Evolutionary conservation across 2,888 invertebrate genomes (phyloP), one percentile per base, ranked within the genome.

Genomic region (Melitaea athalia): DNA sequence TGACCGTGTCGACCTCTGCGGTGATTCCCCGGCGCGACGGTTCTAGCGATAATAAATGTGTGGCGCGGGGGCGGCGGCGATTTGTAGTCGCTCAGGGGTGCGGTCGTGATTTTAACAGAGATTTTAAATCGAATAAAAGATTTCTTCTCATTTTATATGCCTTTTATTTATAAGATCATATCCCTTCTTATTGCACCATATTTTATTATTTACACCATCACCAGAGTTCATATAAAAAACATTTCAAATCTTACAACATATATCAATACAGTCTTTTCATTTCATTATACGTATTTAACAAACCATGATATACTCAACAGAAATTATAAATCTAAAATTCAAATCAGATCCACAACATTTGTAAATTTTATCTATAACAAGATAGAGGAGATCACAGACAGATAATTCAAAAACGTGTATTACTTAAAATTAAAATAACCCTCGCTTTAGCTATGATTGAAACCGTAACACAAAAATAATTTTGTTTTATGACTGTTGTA

Each of bases 91-190:
- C 38, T 5, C 38, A 72, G 69, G 68, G 68, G 71, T 64, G 71
- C 69, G 71, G 72, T 66, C 64, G 57, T 52, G 70, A 68, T 72
- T 75, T 72, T 75, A 75, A 77, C 78, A 77, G 77, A 81, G 81
- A 81, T 78, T 80, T 80, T 76, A 80, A 83, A 83, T 84, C 82
- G 79, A 86, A 85, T 84, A 87, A 87, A 85, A 63, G 79, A 84
- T 84, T 85, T 82, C 77, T 74, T 79, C 73, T 76, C 74, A 73
- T 70, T 72, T 69, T 67, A 62, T 49, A 50, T 52, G n/a, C 43
- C 31, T 76, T 77, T 78, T 73, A 74, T 72, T 77, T 43, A 45
- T 53, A 24, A 10, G 5, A 55, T 49, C 53, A 33, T n/a, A 52
- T 24, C 11, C 12, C 2, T 52, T 24, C 3, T 11, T 52, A 8